Base-by-base conservation (phyloP, 2,888 invertebrate species). In the Neoascia interrupta region DNA sequence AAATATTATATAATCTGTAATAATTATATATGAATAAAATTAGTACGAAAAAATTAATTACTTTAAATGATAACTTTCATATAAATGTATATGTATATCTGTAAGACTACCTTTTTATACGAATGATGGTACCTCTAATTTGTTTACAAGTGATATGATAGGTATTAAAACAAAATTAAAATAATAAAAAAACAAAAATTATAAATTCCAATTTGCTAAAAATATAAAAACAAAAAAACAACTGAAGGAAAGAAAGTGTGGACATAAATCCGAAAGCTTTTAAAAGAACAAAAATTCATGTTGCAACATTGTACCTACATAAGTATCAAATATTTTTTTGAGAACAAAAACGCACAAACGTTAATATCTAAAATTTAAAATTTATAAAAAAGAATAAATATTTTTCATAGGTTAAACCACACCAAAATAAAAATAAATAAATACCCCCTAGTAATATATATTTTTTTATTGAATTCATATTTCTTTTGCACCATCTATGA, bases 221-320 rank as follows among this genome's bases (percentile, higher is more conserved):
- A 36, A 18, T 34, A 49, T 54, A 47, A 31, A 43, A 45, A 45
- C 19, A 0, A 47, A 34, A 19, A 21, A 23, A 43, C 28, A 43
- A 19, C 21, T 43, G 36, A 72, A 10, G 36, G 64, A 70, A 76
- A 16, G 36, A 34, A 64, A 21, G 37, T 19, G 47, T 72, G 60
- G 41, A 68, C 5, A 61, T 21, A 16, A 45, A 53, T 51, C 36
- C n/a, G 43, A 31, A 36, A 54, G 80, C 74, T 80, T 80, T 69
- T 56, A 10, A 43, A 60, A 43, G 39, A 54, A n/a, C n/a, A n/a
- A 53, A 51, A 74, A 80, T 56, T 74, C 68, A 74, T 68, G 63
- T 80, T 74, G 73, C 73, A 80, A 80, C 79, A 73, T 80, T 73
- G 79, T 80, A 80, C 80, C 80, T 80, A n/a, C n/a, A n/a, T n/a